phyloP scores from a whole-genome alignment of 2,113 vertebrate genomes.

The Syrmaticus mikado region DNA sequence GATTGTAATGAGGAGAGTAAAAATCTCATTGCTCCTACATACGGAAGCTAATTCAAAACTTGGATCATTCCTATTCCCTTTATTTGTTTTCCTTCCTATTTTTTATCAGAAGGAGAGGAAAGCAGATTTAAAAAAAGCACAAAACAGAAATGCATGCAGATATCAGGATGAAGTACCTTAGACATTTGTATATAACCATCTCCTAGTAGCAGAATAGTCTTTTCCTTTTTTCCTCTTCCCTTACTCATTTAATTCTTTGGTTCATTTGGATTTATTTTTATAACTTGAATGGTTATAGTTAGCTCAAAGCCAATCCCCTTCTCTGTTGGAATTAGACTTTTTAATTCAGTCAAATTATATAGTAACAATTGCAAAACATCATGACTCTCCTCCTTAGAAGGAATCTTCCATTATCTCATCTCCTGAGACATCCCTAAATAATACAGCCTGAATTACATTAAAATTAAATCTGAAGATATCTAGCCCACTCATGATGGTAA shows the following conservation, averaged over 20 bases:
- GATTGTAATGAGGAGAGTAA: not conserved
- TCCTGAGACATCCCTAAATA: not conserved
- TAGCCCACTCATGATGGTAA: not conserved
- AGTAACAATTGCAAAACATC: not conserved
- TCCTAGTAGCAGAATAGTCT: not conserved
- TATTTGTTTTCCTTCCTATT: not conserved
- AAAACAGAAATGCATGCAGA: not conserved
- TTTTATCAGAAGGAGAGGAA: not conserved
- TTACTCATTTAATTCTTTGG: not conserved
- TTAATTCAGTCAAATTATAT: conserved; percentile 15
- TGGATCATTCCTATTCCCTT: not conserved
- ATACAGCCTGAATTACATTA: not conserved
- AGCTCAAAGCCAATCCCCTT: not conserved
- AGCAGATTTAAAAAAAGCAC: not conserved
- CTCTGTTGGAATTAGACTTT: not conserved
- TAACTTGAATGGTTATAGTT: not conserved
- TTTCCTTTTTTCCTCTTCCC: not conserved
- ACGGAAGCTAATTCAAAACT: not conserved
- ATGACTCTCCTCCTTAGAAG: not conserved
- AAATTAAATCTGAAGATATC: not conserved
- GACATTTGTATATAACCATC: not conserved
- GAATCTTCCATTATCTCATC: not conserved
- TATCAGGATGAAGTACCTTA: not conserved
- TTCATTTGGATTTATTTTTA: conserved; percentile 26
- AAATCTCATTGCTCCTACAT: not conserved